phyloP scores from a whole-genome alignment of 2,888 invertebrate species.

The Linnaemya vulpina region DNA sequence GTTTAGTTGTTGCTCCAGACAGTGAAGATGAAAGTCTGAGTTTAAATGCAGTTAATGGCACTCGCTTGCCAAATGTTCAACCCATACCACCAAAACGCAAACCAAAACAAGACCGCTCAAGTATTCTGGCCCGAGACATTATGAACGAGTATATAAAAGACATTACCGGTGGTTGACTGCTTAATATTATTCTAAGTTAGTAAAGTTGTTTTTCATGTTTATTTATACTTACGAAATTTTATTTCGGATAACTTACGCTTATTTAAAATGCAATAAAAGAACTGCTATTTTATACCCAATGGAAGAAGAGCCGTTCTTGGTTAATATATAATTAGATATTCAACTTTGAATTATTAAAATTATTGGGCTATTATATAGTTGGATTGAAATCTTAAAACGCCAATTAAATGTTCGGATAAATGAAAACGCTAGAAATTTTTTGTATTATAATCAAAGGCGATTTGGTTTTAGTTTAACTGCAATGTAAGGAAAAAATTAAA shows the following conservation, averaged over 20 bases:
- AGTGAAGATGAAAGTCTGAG: constrained; percentile 20
- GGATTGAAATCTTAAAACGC: too few relatives aligned
- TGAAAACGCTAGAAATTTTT: too few relatives aligned
- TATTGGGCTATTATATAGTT: too few relatives aligned
- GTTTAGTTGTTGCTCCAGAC: background rate
- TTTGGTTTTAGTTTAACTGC: too few relatives aligned
- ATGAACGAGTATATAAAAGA: constrained; percentile 50
- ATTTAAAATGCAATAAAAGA: background rate
- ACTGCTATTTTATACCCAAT: too few relatives aligned
- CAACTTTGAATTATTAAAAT: too few relatives aligned
- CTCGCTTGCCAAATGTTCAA: constrained; percentile 57
- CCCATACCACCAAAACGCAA: constrained; percentile 55
- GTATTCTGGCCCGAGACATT: constrained; percentile 17
- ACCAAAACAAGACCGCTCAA: background rate
- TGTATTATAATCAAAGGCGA: too few relatives aligned
- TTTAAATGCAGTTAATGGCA: constrained; percentile 49
- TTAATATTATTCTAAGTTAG: background rate
- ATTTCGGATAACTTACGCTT: background rate
- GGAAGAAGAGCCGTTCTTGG: too few relatives aligned
- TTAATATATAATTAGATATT: too few relatives aligned
- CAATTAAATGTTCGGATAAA: too few relatives aligned
- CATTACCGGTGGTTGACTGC: constrained; percentile 50
- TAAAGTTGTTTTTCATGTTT: background rate
- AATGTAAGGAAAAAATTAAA: too few relatives aligned
- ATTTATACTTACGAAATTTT: background rate